These are phyloP conservation scores for Cynaeus angustus DNA, from an alignment of 2,888 invertebrate genomes.

Conservation along the genomic window DNA sequence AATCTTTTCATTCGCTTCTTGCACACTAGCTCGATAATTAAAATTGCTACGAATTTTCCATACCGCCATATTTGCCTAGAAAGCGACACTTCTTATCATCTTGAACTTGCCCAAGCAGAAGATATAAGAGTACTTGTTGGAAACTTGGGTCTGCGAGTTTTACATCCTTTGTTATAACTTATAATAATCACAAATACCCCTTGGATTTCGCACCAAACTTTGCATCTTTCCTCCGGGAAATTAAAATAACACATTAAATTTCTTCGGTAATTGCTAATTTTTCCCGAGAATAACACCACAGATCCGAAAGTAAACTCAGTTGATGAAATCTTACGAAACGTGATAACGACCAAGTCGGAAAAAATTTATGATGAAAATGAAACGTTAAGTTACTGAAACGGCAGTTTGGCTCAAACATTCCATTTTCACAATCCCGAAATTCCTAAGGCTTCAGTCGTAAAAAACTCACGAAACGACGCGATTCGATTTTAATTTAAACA, in stretches of 20 bases:
- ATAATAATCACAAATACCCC: constrained; percentile 39
- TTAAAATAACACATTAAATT: constrained; percentile 31
- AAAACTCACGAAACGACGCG: constrained; percentile 7
- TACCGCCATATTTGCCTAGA: constrained; percentile 15
- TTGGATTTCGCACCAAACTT: constrained; percentile 25
- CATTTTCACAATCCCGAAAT: constrained; percentile 10
- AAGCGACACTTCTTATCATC: constrained; percentile 40
- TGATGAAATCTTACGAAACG: constrained; percentile 10
- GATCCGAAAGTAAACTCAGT: not conserved
- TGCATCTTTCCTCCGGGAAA: constrained; percentile 16
- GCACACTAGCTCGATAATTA: not conserved
- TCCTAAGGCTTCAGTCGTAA: constrained; percentile 9
- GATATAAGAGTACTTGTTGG: constrained; percentile 40
- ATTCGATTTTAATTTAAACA: constrained; percentile 31
- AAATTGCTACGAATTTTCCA: constrained; percentile 1
- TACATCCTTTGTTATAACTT: constrained; percentile 34
- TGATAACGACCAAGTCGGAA: not conserved
- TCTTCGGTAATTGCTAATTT: constrained; percentile 13
- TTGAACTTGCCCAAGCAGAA: constrained; percentile 45
- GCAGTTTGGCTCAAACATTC: constrained; percentile 4
- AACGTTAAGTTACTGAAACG: constrained; percentile 12
- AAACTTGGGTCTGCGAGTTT: constrained; percentile 31
- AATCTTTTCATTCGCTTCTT: constrained; percentile 21
- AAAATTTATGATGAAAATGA: constrained; percentile 17
- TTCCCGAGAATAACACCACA: not conserved